phyloP scores from a whole-genome alignment of 2,797 vertebrate species.

The Falco peregrinus region DNA sequence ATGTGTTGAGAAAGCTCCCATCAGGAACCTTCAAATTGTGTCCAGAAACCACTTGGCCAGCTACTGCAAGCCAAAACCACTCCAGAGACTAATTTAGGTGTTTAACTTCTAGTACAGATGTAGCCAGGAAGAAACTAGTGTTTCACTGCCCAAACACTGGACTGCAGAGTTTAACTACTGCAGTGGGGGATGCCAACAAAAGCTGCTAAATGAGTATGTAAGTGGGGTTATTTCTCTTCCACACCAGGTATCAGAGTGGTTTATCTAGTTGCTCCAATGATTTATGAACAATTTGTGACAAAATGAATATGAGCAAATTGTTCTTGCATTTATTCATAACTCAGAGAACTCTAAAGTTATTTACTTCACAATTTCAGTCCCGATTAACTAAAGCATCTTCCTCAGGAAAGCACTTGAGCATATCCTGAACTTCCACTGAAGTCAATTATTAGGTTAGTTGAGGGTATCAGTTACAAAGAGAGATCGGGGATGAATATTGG shows the following conservation, averaged over 20 bases:
- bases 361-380: slow-evolving; percentile 30
- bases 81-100: not conserved
- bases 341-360: slow-evolving; percentile 23
- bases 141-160: not conserved
- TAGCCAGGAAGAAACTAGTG: not conserved
- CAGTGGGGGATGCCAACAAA: not conserved
- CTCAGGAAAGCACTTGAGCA: slow-evolving; percentile 26
- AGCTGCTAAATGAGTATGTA: not conserved
- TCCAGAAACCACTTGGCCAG: not conserved
- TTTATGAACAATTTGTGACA: not conserved
- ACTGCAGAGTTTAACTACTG: not conserved
- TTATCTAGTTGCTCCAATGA: not conserved
- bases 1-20: not conserved
- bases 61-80: not conserved
- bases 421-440: not conserved
- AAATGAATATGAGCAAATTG: not conserved
- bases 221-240: not conserved
- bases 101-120: not conserved
- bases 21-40: not conserved
- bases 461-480: not conserved
- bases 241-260: not conserved
- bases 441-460: slow-evolving; percentile 20
- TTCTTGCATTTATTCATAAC: not conserved
- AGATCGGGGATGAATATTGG: not conserved
- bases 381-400: slow-evolving; percentile 45